Conservation (phyloP, 1,140 invertebrate genomes). For the Habropoda laboriosa region DNA sequence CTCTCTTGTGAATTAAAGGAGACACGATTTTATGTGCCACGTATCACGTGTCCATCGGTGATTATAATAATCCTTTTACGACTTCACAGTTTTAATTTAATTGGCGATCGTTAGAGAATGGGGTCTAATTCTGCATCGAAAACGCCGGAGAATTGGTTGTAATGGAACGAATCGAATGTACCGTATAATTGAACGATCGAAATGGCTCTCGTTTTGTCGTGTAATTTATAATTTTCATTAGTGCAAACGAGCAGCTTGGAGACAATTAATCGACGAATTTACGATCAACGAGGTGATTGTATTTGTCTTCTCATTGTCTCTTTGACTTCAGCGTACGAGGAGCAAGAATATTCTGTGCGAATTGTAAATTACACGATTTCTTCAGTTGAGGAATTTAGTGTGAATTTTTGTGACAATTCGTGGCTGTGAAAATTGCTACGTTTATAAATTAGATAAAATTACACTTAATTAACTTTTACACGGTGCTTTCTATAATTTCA, state of each 20-base stretch:
- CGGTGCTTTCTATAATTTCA: too few relatives aligned
- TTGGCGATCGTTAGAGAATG: neutral
- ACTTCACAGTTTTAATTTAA: constrained; percentile 22
- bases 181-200: constrained; percentile 8
- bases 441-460: too few relatives aligned
- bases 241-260: neutral
- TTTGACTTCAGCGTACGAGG: neutral
- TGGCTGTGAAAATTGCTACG: too few relatives aligned
- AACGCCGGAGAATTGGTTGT: neutral
- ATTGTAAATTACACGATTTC: neutral
- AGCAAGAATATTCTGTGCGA: neutral
- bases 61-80: constrained; percentile 8
- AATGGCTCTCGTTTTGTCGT: neutral
- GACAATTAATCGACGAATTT: neutral
- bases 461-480: too few relatives aligned
- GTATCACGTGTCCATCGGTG: neutral
- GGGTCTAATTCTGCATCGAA: neutral
- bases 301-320: neutral
- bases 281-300: neutral
- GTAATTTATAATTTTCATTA: constrained; percentile 8
- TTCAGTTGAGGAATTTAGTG: neutral
- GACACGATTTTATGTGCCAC: constrained; percentile 9
- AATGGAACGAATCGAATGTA: neutral
- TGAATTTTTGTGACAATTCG: neutral
- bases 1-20: constrained; percentile 7